A percentile compares a stretch with the other conserved stretches of the same genome.
These are phyloP conservation scores for Ciconia boyciana DNA, from an alignment of 2,113 vertebrate genomes.

Conservation along the genomic window DNA sequence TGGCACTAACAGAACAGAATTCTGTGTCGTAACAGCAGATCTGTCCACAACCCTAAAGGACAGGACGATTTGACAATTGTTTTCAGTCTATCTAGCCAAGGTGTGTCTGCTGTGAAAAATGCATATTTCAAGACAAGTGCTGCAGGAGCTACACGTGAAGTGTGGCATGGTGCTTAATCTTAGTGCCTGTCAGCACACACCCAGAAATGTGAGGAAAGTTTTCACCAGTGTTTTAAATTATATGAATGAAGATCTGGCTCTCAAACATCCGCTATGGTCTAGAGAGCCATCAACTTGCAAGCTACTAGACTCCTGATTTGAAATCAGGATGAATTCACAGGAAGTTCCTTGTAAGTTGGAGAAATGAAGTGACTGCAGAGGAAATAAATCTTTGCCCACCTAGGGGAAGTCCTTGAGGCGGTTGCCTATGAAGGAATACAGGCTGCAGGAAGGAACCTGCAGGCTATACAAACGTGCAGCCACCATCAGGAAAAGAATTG, in stretches of 20 bases:
- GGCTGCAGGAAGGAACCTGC: not conserved
- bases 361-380: not conserved
- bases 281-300: not conserved
- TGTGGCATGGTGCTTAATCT: not conserved
- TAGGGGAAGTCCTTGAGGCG: not conserved
- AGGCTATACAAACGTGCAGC: not conserved
- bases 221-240: not conserved
- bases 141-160: not conserved
- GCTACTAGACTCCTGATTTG: not conserved
- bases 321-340: not conserved
- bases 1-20: not conserved
- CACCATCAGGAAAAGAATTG: not conserved
- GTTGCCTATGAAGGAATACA: not conserved
- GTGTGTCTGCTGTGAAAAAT: not conserved
- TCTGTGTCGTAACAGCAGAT: fast-evolving
- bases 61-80: not conserved
- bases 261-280: not conserved
- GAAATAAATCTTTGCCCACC: not conserved
- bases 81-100: not conserved
- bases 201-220: not conserved
- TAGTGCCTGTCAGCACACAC: not conserved
- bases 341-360: not conserved
- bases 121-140: not conserved
- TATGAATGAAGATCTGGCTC: not conserved
- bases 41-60: not conserved